phyloP scores from a whole-genome alignment of 2,797 vertebrate species.

The Myotis vivesi region DNA sequence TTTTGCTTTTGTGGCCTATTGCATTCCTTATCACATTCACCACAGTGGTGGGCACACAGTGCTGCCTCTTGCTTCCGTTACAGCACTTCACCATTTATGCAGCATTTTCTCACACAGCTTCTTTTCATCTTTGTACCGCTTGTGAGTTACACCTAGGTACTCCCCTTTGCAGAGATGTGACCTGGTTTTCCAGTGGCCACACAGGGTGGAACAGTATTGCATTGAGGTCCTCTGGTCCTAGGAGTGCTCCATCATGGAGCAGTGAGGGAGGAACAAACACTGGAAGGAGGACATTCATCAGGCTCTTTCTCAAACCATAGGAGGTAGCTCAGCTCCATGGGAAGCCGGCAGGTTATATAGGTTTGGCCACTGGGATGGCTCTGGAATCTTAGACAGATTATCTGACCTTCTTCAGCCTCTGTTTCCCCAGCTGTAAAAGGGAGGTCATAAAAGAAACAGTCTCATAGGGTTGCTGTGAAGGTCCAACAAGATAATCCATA shows the following conservation, averaged over 20 bases:
- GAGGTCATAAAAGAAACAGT: background rate
- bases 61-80: background rate
- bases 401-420: background rate
- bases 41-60: background rate
- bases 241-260: rapidly evolving
- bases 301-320: background rate
- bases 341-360: background rate
- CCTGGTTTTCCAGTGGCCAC: background rate
- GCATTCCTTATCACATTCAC: background rate
- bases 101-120: background rate
- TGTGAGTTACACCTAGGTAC: background rate
- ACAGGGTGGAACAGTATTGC: background rate
- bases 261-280: background rate
- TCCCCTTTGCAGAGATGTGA: background rate
- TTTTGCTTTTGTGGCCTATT: background rate
- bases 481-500: background rate
- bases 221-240: background rate
- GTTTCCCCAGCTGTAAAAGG: background rate
- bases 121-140: background rate
- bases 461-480: background rate
- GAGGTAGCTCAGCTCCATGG: background rate
- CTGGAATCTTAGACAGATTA: background rate
- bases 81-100: background rate
- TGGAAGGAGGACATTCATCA: background rate
- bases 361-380: background rate